Evolutionary conservation across 2,113 vertebrate genomes (phyloP), one percentile per base, ranked within the genome.

Genomic region (Pantherophis guttatus): DNA sequence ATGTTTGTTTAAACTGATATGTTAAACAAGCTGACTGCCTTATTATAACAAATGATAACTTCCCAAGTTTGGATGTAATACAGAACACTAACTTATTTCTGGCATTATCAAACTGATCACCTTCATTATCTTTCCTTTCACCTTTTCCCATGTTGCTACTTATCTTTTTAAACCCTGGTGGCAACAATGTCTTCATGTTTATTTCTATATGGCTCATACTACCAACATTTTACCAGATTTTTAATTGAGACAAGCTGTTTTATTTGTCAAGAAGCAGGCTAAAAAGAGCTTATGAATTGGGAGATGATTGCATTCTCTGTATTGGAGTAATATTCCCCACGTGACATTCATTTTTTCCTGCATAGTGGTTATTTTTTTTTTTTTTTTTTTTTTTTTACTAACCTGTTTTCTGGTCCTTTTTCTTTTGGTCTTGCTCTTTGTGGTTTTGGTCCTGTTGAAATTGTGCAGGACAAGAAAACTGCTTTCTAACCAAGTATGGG

Each of bases 401-500:
- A 98, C 98, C 98, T 95, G 97, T 95, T 92, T 97, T 97, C 57
- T 94, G 96, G 5, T 99, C 98, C 57, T 97, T 98, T 96, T 97
- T 98, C 96, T 98, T 98, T 97, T 98, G 97, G 95, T 97, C 98
- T 54, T 98, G 98, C 26, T 99, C 98, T 85, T 96, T 95, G 70
- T 98, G 98, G 26, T 98, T 98, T 95, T 98, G 98, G 50, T 93
- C 95, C 93, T 97, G 98, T 62, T 97, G 98, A 94, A 96, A 94
- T 9, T 96, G 97, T 39, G 93, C 50, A 54, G 97, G 96, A 95
- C 98, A 98, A 86, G 98, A 98, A 97, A 99, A 99, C 96, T 99
- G 99, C 94, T 99, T 99, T 91, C 98, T 98, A 93, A 99, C 98
- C 95, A 99, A 97, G 96, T 98, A 99, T 0, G 99, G 99, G 93